These are phyloP conservation scores for Gadopsis marmoratus DNA, from an alignment of 2,797 vertebrate genomes.

Conservation along the genomic window DNA sequence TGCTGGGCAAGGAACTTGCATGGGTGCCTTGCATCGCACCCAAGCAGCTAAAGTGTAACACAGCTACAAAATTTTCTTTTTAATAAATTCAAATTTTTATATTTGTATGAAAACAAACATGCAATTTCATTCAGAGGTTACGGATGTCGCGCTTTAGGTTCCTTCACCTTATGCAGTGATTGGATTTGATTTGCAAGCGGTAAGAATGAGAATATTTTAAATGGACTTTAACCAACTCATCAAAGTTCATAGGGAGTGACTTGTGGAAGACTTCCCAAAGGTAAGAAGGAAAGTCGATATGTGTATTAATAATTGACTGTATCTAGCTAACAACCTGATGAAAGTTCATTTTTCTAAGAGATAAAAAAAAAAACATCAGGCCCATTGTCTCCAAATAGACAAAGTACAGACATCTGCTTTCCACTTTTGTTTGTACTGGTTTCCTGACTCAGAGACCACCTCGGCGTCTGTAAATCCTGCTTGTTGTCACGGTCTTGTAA, in stretches of 20 bases:
- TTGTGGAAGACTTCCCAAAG: not conserved
- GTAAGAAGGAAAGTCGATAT: not conserved
- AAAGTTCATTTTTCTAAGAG: not conserved
- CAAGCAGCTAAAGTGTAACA: not conserved
- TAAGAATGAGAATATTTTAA: not conserved
- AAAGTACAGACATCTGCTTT: not conserved
- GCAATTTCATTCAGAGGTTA: not conserved
- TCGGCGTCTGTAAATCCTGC: constrained; percentile 1
- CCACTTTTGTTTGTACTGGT: constrained; percentile 3
- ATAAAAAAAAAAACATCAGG: not conserved
- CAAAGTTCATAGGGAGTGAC: not conserved
- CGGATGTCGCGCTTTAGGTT: not conserved
- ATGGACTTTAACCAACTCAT: not conserved
- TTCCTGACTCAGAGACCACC: constrained; percentile 2
- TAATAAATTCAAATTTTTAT: no score
- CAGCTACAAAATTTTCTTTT: no score
- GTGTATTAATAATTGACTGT: not conserved
- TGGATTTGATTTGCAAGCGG: not conserved
- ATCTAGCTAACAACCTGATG: not conserved
- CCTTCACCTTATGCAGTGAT: not conserved
- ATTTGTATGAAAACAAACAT: not conserved
- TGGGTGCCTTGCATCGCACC: no score
- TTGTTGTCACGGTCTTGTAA: constrained; percentile 24
- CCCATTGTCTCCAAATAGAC: not conserved
- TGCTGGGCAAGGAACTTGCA: not conserved